Conservation (phyloP, 2,797 vertebrate species). For the Sebastes trivittatus region DNA sequence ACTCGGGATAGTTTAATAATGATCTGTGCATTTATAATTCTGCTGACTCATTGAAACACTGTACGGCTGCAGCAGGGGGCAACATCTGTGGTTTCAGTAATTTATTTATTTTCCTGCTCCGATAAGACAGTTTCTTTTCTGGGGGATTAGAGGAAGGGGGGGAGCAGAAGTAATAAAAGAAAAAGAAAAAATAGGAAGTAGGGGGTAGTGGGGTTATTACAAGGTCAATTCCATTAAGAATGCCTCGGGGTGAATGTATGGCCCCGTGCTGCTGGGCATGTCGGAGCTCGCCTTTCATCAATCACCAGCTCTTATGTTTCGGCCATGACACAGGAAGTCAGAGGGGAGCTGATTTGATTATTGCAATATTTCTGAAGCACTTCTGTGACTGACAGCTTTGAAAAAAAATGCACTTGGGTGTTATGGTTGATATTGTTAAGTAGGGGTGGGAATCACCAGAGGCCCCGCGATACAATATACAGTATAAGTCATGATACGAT, state of each 20-base stretch:
- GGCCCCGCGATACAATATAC: no score
- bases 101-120: constrained; percentile 6
- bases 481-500: no score
- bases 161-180: constrained; percentile 51
- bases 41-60: constrained; percentile 66
- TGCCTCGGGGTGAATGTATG: constrained; percentile 61
- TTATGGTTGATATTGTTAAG: not conserved
- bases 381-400: constrained; percentile 44
- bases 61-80: constrained; percentile 43
- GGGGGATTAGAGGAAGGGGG: constrained; percentile 6
- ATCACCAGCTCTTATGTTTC: constrained; percentile 59
- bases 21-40: constrained; percentile 65
- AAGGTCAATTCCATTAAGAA: constrained; percentile 76
- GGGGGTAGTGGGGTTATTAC: constrained; percentile 47
- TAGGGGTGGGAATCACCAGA: no score
- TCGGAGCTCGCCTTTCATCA: constrained; percentile 56
- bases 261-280: constrained; percentile 44
- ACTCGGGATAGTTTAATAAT: constrained; percentile 64
- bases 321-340: constrained; percentile 54
- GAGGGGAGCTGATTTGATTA: constrained; percentile 63
- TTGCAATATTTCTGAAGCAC: constrained; percentile 56
- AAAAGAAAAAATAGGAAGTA: constrained; percentile 6
- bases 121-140: constrained; percentile 25
- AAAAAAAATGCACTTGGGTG: not conserved
- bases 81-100: constrained; percentile 52